A percentile compares a stretch with the other conserved stretches of the same genome.
Evolutionary conservation across 2,797 vertebrate species (phyloP).

Genomic region (Echiichthys vipera): DNA sequence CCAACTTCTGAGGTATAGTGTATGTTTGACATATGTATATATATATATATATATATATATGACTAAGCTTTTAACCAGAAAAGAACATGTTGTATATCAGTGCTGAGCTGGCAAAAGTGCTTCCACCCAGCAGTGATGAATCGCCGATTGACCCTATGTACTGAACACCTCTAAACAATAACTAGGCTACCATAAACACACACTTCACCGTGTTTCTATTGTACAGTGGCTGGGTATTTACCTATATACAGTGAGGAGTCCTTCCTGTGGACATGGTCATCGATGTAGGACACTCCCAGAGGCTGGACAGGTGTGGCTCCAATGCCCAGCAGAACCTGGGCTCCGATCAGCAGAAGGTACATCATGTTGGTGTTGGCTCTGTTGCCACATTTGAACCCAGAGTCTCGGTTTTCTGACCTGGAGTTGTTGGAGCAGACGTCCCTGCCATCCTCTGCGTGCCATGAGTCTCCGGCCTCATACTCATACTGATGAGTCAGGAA

Average conservation of each 20-base stretch:
- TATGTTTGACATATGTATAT: too few relatives aligned
- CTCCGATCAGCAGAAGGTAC: conserved; percentile 98
- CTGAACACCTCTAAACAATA: not conserved
- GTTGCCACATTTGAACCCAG: conserved; percentile 87
- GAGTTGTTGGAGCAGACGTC: conserved; percentile 90
- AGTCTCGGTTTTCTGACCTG: conserved; percentile 85
- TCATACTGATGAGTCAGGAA: conserved; percentile 97
- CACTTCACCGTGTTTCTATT: not conserved
- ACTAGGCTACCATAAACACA: not conserved
- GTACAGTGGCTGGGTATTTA: conserved; percentile 72
- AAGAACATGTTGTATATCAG: not conserved
- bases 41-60: too few relatives aligned
- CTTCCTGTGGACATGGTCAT: conserved; percentile 96
- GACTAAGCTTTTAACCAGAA: not conserved
- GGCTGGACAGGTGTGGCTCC: conserved; percentile 98
- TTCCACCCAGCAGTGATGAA: not conserved
- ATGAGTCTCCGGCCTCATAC: conserved; percentile 91
- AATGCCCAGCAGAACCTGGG: conserved; percentile 96
- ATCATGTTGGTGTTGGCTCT: conserved; percentile 97
- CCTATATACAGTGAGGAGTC: conserved; percentile 98
- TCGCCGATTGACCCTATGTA: not conserved
- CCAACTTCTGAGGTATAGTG: too few relatives aligned
- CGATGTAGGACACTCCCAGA: conserved; percentile 97
- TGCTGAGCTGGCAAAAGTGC: not conserved
- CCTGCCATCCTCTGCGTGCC: conserved; percentile 91